Percentiles rank a stretch among this genome's conserved stretches.
Conservation (phyloP, 2,113 vertebrate species). For the Brachyistius frenatus region DNA sequence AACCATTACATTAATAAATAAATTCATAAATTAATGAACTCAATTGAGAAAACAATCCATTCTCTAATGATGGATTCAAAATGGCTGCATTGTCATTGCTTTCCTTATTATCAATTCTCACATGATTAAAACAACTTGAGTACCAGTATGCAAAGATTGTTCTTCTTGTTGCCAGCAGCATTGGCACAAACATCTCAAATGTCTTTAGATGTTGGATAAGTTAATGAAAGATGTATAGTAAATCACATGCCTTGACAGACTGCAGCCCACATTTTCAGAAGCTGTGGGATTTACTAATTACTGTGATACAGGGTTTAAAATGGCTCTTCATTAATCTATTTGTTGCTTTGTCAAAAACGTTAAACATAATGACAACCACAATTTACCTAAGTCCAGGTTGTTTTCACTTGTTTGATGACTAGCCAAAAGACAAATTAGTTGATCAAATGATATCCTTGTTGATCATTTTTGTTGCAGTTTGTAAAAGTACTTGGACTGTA, state of each 20-base stretch:
- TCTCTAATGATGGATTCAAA: constrained; percentile 74
- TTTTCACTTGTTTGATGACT: neutral
- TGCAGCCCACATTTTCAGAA: constrained; percentile 1
- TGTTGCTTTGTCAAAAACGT: neutral
- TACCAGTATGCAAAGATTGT: constrained; percentile 53
- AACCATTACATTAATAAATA: constrained; percentile 57
- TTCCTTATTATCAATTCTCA: constrained; percentile 66
- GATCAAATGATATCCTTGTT: neutral
- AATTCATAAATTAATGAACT: constrained; percentile 74
- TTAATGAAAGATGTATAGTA: constrained; percentile 17
- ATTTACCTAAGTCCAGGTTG: neutral
- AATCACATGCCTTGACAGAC: constrained; percentile 14
- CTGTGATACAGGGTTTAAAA: neutral
- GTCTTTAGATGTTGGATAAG: constrained; percentile 8
- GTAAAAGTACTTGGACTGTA: neutral
- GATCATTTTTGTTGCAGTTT: neutral
- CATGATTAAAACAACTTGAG: constrained; percentile 59
- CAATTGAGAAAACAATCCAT: constrained; percentile 77
- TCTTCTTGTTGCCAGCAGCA: neutral
- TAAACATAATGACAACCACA: neutral
- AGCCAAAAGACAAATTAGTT: neutral
- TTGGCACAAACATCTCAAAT: neutral
- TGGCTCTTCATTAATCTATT: neutral
- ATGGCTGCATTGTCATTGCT: constrained; percentile 62
- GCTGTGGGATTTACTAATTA: constrained; percentile 13